These are phyloP conservation scores for Xenentodon cancila DNA, from an alignment of 2,797 vertebrate genomes.

Conservation along the genomic window DNA sequence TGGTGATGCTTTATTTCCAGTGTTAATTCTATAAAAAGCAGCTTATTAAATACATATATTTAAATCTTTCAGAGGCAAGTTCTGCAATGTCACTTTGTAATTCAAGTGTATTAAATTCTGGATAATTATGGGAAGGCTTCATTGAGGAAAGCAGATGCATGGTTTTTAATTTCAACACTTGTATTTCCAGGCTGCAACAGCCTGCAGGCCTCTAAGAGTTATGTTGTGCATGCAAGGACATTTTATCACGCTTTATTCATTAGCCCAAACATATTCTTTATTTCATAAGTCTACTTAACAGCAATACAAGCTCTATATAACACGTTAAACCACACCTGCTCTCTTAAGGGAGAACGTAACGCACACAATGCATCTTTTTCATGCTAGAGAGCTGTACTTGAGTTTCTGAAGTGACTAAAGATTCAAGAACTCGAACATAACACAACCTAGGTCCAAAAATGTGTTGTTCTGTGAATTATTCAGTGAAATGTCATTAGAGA, in stretches of 20 bases:
- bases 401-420: no score
- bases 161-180: neutral
- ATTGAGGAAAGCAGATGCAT: neutral
- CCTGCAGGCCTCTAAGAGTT: no score
- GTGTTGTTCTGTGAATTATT: no score
- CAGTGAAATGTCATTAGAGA: conserved; percentile 11
- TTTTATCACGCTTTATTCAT: no score
- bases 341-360: neutral
- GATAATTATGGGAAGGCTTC: neutral
- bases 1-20: neutral
- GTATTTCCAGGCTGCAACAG: neutral
- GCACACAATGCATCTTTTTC: neutral
- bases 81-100: neutral
- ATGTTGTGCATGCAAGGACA: no score
- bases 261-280: no score
- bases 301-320: no score
- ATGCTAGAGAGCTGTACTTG: neutral
- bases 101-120: neutral
- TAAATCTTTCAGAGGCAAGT: neutral
- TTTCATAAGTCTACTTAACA: neutral
- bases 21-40: neutral
- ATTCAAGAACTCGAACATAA: no score
- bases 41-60: neutral
- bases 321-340: neutral
- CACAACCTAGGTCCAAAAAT: no score